Conservation (phyloP, 2,888 invertebrate genomes). For the Choreutis nemorana region DNA sequence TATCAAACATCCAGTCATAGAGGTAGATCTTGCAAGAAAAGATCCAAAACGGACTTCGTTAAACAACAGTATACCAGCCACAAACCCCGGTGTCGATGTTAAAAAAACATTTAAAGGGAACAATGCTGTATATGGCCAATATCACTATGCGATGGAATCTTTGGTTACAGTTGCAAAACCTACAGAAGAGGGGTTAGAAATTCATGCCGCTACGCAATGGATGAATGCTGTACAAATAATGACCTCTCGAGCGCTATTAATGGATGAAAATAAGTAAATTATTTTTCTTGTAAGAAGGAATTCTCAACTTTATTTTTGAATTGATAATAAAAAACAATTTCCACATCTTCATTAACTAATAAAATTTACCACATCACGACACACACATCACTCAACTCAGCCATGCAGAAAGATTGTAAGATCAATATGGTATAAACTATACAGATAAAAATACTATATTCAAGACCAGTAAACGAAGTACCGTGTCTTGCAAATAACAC, state of each 20-base stretch:
- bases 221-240: conserved; percentile 57
- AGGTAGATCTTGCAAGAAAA: conserved; percentile 16
- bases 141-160: conserved; percentile 74
- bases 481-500: too few relatives aligned
- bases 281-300: too few relatives aligned
- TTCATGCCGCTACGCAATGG: conserved; percentile 65
- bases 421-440: too few relatives aligned
- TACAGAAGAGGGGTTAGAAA: conserved; percentile 69
- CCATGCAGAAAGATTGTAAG: too few relatives aligned
- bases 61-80: conserved; percentile 15
- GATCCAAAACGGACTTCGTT: conserved; percentile 18
- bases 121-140: conserved; percentile 55
- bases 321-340: too few relatives aligned
- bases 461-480: too few relatives aligned
- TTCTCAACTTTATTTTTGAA: too few relatives aligned
- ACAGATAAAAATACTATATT: too few relatives aligned
- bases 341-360: too few relatives aligned
- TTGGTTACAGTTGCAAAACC: conserved; percentile 67
- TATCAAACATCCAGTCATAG: conserved; percentile 14
- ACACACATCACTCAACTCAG: too few relatives aligned
- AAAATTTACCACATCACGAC: too few relatives aligned
- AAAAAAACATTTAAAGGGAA: conserved; percentile 26
- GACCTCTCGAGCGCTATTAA: conserved; percentile 51
- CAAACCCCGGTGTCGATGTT: conserved; percentile 18
- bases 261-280: conserved; percentile 61